Percentiles rank a stretch among this genome's conserved stretches.
Evolutionary conservation across 2,113 vertebrate species (phyloP).

Genomic region (Caranx melampygus): DNA sequence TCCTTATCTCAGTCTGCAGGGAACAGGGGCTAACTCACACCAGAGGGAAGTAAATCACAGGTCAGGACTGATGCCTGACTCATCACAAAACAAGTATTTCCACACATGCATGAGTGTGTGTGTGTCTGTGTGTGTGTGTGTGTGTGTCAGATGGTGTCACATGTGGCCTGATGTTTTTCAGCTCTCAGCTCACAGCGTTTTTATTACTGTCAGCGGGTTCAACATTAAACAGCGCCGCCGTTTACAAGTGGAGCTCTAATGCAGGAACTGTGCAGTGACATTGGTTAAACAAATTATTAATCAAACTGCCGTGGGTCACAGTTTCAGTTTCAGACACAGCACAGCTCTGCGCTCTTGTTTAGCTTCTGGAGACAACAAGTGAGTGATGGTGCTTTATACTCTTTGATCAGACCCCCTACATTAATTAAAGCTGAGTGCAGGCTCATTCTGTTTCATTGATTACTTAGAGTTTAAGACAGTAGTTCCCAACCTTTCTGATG

Average conservation of each 20-base stretch:
- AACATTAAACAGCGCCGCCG: background rate
- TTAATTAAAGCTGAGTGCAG: background rate
- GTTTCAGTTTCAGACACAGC: background rate
- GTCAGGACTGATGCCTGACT: conserved; percentile 47
- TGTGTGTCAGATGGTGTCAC: conserved; percentile 37
- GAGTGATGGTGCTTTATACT: background rate
- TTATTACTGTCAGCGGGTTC: background rate
- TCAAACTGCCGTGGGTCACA: background rate
- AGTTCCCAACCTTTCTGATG: background rate
- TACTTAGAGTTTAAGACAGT: background rate
- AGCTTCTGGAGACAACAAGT: background rate
- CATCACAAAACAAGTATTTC: conserved; percentile 55
- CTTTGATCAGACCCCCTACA: background rate
- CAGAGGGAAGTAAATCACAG: conserved; percentile 45
- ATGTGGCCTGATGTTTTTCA: conserved; percentile 10
- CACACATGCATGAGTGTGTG: conserved; percentile 23
- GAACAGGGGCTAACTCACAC: background rate
- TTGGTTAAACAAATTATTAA: background rate
- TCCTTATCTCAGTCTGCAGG: background rate
- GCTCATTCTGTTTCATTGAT: background rate
- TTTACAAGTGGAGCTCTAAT: background rate
- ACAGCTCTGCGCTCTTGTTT: background rate
- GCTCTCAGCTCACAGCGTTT: background rate
- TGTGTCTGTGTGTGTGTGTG: no score
- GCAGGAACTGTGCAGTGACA: background rate